phyloP scores from a whole-genome alignment of 1,140 invertebrate species.

The Camponotus floridanus region DNA sequence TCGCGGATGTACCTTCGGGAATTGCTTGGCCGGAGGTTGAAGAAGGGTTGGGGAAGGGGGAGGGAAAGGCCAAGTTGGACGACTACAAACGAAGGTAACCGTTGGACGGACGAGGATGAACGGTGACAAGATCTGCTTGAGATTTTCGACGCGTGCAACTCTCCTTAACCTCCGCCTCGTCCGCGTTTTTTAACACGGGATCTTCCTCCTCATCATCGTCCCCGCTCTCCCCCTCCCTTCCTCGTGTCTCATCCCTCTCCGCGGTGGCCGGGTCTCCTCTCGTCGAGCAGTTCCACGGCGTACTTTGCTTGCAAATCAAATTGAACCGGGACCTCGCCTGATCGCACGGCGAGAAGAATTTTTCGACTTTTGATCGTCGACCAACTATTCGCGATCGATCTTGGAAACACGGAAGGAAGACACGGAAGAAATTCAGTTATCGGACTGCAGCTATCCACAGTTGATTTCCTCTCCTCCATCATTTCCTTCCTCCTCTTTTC shows the following conservation, averaged over 20 bases:
- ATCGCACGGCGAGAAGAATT: conserved; percentile 66
- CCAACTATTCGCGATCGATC: conserved; percentile 46
- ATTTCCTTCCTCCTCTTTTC: not conserved
- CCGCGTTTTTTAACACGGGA: conserved; percentile 83
- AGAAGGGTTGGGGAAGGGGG: not conserved
- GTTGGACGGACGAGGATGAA: conserved; percentile 59
- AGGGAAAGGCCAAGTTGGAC: not conserved
- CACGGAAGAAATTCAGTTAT: conserved; percentile 45
- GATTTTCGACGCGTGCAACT: conserved; percentile 82
- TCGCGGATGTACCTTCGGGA: conserved; percentile 34
- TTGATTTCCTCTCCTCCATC: not conserved
- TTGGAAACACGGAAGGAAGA: conserved; percentile 20
- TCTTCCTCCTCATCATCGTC: conserved; percentile 60
- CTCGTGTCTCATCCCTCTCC: conserved; percentile 4
- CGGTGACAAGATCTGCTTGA: conserved; percentile 78
- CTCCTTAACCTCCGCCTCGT: conserved; percentile 84
- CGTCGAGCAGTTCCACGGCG: conserved; percentile 42
- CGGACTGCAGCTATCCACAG: conserved; percentile 24
- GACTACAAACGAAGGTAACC: conserved; percentile 35
- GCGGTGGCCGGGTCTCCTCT: conserved; percentile 13
- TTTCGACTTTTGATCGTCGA: conserved; percentile 76
- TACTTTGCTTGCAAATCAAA: conserved; percentile 80
- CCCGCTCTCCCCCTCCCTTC: conserved; percentile 3
- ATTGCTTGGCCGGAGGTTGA: not conserved
- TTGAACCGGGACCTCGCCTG: conserved; percentile 63